Evolutionary conservation across 2,113 vertebrate species (phyloP), one percentile per base, ranked within the genome.

Genomic region (Ceyx margarethae): DNA sequence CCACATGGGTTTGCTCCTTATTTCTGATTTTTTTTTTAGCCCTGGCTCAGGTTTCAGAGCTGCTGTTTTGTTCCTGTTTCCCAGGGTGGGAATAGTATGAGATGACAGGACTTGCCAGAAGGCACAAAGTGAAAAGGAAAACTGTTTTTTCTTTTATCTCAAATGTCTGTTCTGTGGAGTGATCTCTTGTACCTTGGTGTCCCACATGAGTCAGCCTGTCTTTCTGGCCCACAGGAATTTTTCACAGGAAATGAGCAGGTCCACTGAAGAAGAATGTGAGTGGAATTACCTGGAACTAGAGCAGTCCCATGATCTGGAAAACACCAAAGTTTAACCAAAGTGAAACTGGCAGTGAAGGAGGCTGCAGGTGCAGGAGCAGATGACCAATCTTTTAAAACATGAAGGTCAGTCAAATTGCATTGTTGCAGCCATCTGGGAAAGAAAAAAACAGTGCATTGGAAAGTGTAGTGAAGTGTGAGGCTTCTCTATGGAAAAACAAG

Each of bases 331-430:
- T 81, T 62, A 22, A 66, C 31, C 22, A 10, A 45, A 74, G 31
- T 8, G 22, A 64, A 84, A 60, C 31, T 1, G 1, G 31, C 33
- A 64, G 17, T 5, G 33, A 16, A 37, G 22, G 22, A 62, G 13
- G 13, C 13, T 16, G 1, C 0, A 5, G 33, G 28, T 46, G 42
- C 18, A 18, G 0, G 0, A 61, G 57, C 5, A 68, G 48, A 23
- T 25, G 7, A 46, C 8, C 31, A 74, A 10, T 2, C 3, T 19
- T 43, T 15, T 15, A 62, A 67, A 33, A 42, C 3, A 15, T 23
- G 6, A n/a, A 45, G 6, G 19, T 4, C 4, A 2, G 28, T 43
- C 9, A 48, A 61, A 65, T 9, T 72, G 6, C 40, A 23, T 29
- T 23, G 35, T 48, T 22, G 9, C 22, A 68, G 29, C 19, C 46